Base-by-base conservation (phyloP, 2,888 invertebrate species). In the Eupithecia subfuscata region DNA sequence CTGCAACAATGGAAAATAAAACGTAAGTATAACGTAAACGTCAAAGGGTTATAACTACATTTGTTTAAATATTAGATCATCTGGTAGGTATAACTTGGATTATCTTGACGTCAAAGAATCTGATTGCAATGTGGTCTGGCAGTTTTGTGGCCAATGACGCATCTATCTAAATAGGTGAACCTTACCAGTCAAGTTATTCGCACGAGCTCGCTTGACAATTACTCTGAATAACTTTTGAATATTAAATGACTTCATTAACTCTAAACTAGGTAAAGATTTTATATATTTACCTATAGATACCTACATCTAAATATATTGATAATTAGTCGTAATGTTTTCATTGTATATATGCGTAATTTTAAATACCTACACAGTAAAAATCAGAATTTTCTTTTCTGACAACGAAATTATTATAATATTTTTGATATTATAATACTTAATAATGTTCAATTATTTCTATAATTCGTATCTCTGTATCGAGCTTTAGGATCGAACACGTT, bases 1-100 rank as follows among this genome's bases (percentile, higher is more conserved):
- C 96, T 96, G 94, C 77, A 95, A 95, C 90, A 93, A 93, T 82
- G 86, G 83, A 86, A 84, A 89, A 82, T n/a, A 34, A n/a, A 68
- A 75, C 30, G 75, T 88, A 81, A 86, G 78, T 76, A 25, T 2
- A 11, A 30, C 18, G 11, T 65, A 11, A 37, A 37, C 34, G 6
- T 67, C 25, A 67, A 67, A 34, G 18, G 18, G 34, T 64, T 6
- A 22, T 9, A 4, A 63, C 34, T 64, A 64, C 6, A 67, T 65
- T 37, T 14, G 40, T 67, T 40, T 67, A 43, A 25, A 22, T 16
- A 12, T 6, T 37, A 48, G 7, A n/a, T 48, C 6, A 52, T 52
- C 52, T 56, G 9, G 5, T 22, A 43, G 22, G 25, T 68, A 65
- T 71, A 73, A 56, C 45, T 71, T 72, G 40, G 64, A 69, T 63